These are phyloP conservation scores for Hirtodrosophila confusa DNA, from an alignment of 2,888 invertebrate genomes.

Conservation along the genomic window DNA sequence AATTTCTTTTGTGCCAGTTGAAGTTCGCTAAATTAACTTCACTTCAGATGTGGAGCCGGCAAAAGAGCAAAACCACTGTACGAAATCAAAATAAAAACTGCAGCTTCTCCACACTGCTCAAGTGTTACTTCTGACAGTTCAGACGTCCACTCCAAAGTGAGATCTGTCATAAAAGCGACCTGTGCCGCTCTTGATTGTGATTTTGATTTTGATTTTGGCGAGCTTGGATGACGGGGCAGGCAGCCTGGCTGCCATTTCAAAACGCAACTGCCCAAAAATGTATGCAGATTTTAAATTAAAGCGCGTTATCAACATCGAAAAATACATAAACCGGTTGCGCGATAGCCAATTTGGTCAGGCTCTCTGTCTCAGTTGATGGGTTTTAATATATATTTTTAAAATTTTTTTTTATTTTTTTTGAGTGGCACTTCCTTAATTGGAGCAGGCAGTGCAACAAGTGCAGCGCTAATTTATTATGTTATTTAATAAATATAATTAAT, in stretches of 20 bases:
- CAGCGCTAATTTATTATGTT: constrained; percentile 74
- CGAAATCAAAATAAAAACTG: constrained; percentile 16
- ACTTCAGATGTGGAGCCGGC: constrained; percentile 69
- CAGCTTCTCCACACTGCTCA: constrained; percentile 61
- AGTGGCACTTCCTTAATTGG: constrained; percentile 77
- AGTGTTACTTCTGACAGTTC: constrained; percentile 75
- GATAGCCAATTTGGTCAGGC: constrained; percentile 67
- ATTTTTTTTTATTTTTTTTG: constrained; percentile 37
- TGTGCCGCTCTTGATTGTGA: constrained; percentile 67
- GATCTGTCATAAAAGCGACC: constrained; percentile 76
- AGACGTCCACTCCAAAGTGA: constrained; percentile 73
- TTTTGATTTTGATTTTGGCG: constrained; percentile 63
- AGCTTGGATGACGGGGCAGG: constrained; percentile 38
- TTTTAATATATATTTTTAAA: constrained; percentile 25
- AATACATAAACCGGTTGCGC: constrained; percentile 59
- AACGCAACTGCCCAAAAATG: constrained; percentile 67
- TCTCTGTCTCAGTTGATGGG: constrained; percentile 57
- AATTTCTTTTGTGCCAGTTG: constrained; percentile 64
- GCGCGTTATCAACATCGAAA: constrained; percentile 64
- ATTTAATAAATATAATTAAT: constrained; percentile 76
- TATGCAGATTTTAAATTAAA: constrained; percentile 78
- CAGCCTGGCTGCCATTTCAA: constrained; percentile 39
- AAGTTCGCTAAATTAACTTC: constrained; percentile 73
- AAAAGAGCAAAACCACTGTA: constrained; percentile 39
- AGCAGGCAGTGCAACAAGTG: constrained; percentile 70